A percentile compares a stretch with the other conserved stretches of the same genome.
These are phyloP conservation scores for Onychomys torridus DNA, from an alignment of 2,797 vertebrate species.

Conservation along the genomic window DNA sequence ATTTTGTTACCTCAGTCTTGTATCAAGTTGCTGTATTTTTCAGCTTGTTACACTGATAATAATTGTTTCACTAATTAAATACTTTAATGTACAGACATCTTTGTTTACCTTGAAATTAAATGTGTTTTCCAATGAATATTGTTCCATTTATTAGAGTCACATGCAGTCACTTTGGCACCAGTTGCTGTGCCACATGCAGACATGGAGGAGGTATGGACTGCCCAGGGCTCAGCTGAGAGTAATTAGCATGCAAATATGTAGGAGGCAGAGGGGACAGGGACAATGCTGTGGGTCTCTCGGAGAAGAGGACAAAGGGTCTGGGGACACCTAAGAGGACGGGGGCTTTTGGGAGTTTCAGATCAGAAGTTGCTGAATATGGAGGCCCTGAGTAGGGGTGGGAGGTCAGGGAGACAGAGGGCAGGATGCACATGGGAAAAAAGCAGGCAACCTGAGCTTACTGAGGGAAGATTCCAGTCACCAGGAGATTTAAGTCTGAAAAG, in stretches of 20 bases:
- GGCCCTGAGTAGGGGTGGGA: neutral
- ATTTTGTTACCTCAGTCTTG: constrained; percentile 94
- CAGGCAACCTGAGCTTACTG: neutral
- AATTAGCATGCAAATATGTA: neutral
- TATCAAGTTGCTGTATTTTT: constrained; percentile 93
- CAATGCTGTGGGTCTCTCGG: neutral
- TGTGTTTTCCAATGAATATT: constrained; percentile 83
- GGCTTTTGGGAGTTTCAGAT: neutral
- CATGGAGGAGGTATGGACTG: neutral
- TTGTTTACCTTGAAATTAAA: constrained; percentile 85
- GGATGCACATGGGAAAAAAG: neutral
- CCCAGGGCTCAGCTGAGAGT: neutral
- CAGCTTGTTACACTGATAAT: constrained; percentile 91
- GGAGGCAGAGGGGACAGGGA: neutral
- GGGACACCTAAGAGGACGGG: neutral
- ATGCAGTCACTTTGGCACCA: constrained; percentile 23
- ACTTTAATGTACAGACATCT: constrained; percentile 87
- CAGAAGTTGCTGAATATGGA: neutral
- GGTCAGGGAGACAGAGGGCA: neutral
- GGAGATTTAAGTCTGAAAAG: constrained; percentile 15
- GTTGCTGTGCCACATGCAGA: neutral
- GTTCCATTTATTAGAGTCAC: constrained; percentile 70
- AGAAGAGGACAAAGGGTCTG: neutral
- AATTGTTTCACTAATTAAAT: constrained; percentile 92
- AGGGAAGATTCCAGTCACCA: neutral